Percentiles rank a stretch among this genome's conserved stretches.
Conservation (phyloP, 2,113 vertebrate genomes). For the Sorex fumeus region DNA sequence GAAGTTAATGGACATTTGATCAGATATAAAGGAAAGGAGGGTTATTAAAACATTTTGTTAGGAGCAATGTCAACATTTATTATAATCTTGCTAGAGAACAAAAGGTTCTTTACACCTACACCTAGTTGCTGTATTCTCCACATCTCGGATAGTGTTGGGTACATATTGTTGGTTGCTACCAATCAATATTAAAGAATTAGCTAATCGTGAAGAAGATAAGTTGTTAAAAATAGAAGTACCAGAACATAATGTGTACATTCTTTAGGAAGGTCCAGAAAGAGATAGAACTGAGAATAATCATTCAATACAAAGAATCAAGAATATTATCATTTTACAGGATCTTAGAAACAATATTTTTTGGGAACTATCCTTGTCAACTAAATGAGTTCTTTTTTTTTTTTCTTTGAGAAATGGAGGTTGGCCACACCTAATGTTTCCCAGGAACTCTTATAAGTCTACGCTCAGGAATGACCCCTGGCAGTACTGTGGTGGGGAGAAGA, state of each 20-base stretch:
- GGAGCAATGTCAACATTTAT: not conserved
- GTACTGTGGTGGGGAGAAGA: too few species aligned
- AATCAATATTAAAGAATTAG: not conserved
- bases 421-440: too few species aligned
- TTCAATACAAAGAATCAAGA: slow-evolving; percentile 1
- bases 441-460: too few species aligned
- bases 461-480: too few species aligned
- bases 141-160: not conserved
- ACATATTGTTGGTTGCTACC: not conserved
- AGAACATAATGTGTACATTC: slow-evolving; percentile 17
- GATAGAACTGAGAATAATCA: slow-evolving; percentile 26
- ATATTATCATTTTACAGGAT: slow-evolving; percentile 9
- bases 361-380: not conserved
- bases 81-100: too few species aligned
- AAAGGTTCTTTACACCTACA: too few species aligned
- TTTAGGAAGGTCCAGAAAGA: not conserved
- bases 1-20: not conserved
- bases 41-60: not conserved
- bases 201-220: not conserved
- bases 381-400: not conserved
- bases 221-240: slow-evolving; percentile 21
- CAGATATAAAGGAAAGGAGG: slow-evolving; percentile 28
- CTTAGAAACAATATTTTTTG: slow-evolving; percentile 27
- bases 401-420: too few species aligned
- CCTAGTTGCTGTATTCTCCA: not conserved